Conservation (phyloP, 2,113 vertebrate genomes). For the Riparia riparia region DNA sequence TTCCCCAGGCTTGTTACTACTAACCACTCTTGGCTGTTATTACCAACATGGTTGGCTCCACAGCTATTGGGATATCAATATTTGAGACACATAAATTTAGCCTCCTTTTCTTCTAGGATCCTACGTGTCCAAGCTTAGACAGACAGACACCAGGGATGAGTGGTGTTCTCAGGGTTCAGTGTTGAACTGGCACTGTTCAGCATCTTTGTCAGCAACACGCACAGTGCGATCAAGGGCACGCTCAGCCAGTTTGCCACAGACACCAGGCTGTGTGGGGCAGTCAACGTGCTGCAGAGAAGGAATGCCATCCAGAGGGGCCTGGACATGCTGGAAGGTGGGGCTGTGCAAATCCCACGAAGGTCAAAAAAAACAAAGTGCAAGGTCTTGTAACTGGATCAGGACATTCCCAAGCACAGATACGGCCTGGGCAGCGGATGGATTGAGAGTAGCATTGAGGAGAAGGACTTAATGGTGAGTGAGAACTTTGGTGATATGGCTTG, state of each 20-base stretch:
- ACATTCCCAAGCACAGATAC: neutral
- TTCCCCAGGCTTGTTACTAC: neutral
- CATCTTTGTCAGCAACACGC: fast-evolving
- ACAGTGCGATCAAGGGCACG: fast-evolving
- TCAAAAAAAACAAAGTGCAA: neutral
- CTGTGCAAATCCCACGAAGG: neutral
- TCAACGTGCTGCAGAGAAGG: fast-evolving
- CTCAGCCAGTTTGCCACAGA: neutral
- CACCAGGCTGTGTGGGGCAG: neutral
- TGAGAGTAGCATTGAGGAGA: neutral
- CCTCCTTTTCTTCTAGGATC: neutral
- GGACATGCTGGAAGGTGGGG: neutral
- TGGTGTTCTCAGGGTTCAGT: fast-evolving
- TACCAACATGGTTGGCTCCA: neutral
- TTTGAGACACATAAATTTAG: neutral
- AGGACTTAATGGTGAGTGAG: neutral
- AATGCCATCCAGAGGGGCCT: neutral
- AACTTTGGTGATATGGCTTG: neutral
- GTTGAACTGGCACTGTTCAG: neutral
- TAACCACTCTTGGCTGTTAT: neutral
- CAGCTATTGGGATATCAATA: neutral
- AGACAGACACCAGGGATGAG: neutral
- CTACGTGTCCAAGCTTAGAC: neutral
- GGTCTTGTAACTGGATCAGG: neutral
- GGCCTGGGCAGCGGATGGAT: fast-evolving